Percentiles rank a stretch among this genome's conserved stretches.
These are phyloP conservation scores for Xiphias gladius DNA, from an alignment of 2,113 vertebrate species.

Conservation along the genomic window DNA sequence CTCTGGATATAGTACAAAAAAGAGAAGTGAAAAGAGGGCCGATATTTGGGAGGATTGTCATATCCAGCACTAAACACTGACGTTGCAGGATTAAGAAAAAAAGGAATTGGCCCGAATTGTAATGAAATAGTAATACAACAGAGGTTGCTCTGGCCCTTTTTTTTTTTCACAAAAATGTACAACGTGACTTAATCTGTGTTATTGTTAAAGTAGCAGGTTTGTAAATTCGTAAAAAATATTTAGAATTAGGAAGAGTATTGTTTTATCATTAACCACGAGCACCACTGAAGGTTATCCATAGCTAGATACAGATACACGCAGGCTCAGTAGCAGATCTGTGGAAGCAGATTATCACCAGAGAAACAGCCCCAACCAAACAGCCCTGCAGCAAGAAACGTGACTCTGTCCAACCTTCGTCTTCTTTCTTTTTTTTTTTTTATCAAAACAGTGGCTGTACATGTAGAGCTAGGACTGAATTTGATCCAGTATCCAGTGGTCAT, in stretches of 20 bases:
- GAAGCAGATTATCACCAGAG: not conserved
- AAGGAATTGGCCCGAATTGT: not conserved
- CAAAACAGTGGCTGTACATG: not conserved
- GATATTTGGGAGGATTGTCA: constrained; percentile 41
- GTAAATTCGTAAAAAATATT: not conserved
- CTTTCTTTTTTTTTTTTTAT: no score
- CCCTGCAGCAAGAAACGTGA: not conserved
- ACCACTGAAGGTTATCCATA: not conserved
- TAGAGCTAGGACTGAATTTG: not conserved
- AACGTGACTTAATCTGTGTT: not conserved
- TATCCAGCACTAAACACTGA: constrained; percentile 20
- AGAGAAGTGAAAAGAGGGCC: constrained; percentile 42
- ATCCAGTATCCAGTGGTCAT: not conserved
- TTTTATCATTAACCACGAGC: not conserved
- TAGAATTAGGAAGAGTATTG: no score
- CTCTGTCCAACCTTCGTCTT: not conserved
- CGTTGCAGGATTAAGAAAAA: not conserved
- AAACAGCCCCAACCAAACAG: no score
- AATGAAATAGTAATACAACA: not conserved
- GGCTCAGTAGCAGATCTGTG: constrained; percentile 17
- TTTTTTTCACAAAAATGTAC: not conserved
- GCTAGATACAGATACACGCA: not conserved
- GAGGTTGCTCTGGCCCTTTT: no score
- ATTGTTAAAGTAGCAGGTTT: not conserved
- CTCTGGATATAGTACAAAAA: constrained; percentile 51